phyloP scores from a whole-genome alignment of 2,888 invertebrate species.

The Drosophila lacicola region DNA sequence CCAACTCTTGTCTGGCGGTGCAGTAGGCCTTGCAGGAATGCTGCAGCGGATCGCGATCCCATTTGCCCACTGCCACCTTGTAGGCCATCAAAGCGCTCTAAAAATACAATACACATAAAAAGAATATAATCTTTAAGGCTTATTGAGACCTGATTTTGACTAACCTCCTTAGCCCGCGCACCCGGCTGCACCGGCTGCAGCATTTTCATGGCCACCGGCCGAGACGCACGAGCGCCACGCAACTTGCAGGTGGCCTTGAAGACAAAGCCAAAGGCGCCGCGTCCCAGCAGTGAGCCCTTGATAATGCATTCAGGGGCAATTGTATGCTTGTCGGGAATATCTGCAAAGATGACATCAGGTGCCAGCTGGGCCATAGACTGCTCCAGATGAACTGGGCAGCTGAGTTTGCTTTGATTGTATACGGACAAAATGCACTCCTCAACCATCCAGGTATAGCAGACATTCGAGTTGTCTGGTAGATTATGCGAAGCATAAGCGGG shows the following conservation, averaged over 20 bases:
- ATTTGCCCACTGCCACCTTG: conserved; percentile 92
- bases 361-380: conserved; percentile 92
- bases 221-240: conserved; percentile 86
- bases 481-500: conserved; percentile 85
- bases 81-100: conserved; percentile 85
- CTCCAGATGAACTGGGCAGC: conserved; percentile 93
- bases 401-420: conserved; percentile 89
- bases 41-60: conserved; percentile 96
- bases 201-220: conserved; percentile 97
- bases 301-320: conserved; percentile 93
- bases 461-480: conserved; percentile 82
- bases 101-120: not conserved
- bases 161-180: conserved; percentile 84
- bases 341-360: conserved; percentile 96
- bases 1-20: conserved; percentile 97
- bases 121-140: not conserved
- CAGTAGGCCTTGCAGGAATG: conserved; percentile 98
- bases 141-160: not conserved
- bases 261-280: conserved; percentile 99
- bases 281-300: conserved; percentile 91
- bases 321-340: conserved; percentile 92
- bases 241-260: conserved; percentile 91
- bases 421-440: conserved; percentile 98
- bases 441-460: conserved; percentile 93
- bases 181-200: conserved; percentile 96